These are phyloP conservation scores for Isotomurus palustris DNA, from an alignment of 2,888 invertebrate genomes.

Conservation along the genomic window DNA sequence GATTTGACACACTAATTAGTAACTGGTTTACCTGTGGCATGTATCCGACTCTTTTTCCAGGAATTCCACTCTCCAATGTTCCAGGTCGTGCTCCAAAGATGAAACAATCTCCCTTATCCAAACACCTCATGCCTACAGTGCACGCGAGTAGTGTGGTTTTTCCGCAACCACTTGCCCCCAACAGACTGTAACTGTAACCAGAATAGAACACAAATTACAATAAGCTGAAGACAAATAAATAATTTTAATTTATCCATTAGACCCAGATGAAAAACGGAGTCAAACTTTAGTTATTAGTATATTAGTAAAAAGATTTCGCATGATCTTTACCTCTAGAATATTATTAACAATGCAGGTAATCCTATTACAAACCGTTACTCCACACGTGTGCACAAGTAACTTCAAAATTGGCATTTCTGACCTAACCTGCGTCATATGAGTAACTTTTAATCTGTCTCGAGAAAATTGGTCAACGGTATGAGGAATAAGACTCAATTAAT, in stretches of 20 bases:
- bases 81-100: constrained; percentile 88
- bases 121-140: constrained; percentile 78
- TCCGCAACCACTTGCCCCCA: constrained; percentile 93
- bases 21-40: constrained; percentile 74
- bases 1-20: neutral
- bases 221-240: neutral
- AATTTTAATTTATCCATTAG: neutral
- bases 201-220: neutral
- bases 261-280: no score
- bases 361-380: no score
- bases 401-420: no score
- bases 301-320: no score
- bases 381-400: no score
- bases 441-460: no score
- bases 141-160: constrained; percentile 82
- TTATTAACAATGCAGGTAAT: no score
- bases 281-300: no score
- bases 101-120: constrained; percentile 82
- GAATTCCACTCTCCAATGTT: constrained; percentile 79
- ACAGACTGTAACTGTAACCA: constrained; percentile 74
- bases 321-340: no score
- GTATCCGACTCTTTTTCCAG: constrained; percentile 91
- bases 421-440: no score
- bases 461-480: no score
- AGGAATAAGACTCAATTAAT: no score